These are phyloP conservation scores for Sinotaia quadrata DNA, from an alignment of 2,888 invertebrate species.

Conservation along the genomic window DNA sequence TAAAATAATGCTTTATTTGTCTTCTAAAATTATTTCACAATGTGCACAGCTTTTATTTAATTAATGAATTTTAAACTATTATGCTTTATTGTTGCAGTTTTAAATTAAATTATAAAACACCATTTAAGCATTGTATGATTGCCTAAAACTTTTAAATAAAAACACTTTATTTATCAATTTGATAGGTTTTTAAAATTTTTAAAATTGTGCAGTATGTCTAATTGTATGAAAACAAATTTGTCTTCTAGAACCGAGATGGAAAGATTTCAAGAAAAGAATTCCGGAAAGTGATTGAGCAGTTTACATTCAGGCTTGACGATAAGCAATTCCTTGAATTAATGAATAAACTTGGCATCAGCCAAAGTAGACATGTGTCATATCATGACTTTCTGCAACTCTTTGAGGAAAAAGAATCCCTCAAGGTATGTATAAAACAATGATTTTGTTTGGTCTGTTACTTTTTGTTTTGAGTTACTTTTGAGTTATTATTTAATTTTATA, in stretches of 20 bases:
- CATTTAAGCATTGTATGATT: too few relatives aligned
- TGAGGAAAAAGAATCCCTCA: constrained; percentile 63
- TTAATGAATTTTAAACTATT: too few relatives aligned
- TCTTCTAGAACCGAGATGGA: constrained; percentile 66
- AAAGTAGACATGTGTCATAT: constrained; percentile 63
- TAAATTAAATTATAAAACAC: too few relatives aligned
- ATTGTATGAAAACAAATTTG: too few relatives aligned
- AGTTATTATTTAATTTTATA: background rate
- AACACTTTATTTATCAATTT: too few relatives aligned
- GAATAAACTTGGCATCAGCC: constrained; percentile 60
- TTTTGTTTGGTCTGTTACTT: background rate
- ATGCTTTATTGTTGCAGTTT: too few relatives aligned
- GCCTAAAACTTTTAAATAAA: too few relatives aligned
- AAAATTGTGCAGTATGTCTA: too few relatives aligned
- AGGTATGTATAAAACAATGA: constrained; percentile 42
- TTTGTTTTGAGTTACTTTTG: background rate
- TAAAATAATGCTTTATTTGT: too few relatives aligned
- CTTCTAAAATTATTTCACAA: too few relatives aligned
- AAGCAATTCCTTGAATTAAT: constrained; percentile 65
- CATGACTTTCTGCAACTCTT: constrained; percentile 68
- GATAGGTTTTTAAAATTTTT: too few relatives aligned
- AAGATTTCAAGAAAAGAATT: constrained; percentile 63
- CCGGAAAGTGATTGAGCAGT: constrained; percentile 61
- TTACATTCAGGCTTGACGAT: constrained; percentile 62
- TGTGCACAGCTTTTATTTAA: too few relatives aligned